Evolutionary conservation across 2,113 vertebrate genomes (phyloP).

Genomic region (Turdus rufiventris): DNA sequence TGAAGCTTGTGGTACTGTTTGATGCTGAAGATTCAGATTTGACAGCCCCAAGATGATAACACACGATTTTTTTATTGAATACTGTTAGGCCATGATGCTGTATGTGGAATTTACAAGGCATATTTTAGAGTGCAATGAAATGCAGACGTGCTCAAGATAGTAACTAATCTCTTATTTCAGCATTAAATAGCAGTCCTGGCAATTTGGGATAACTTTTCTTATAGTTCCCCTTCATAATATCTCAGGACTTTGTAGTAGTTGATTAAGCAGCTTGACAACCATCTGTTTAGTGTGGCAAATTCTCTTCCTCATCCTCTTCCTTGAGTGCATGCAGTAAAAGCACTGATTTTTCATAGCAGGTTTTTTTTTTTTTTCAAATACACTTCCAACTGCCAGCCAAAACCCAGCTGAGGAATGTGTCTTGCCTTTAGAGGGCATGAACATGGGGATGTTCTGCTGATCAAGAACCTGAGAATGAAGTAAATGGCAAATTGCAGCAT

Average conservation of each 20-base stretch:
- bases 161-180: not conserved
- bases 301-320: not conserved
- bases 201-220: not conserved
- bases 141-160: not conserved
- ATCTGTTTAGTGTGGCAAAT: not conserved
- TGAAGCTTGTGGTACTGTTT: not conserved
- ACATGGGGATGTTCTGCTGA: not conserved
- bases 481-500: not conserved
- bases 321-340: not conserved
- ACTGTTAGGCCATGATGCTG: not conserved
- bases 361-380: not conserved
- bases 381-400: not conserved
- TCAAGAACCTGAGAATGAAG: not conserved
- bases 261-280: not conserved
- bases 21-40: not conserved
- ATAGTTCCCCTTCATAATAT: not conserved
- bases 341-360: not conserved
- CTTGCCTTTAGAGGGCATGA: not conserved
- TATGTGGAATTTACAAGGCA: not conserved
- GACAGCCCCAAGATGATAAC: not conserved
- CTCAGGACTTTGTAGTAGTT: not conserved
- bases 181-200: not conserved
- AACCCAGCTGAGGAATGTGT: not conserved
- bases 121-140: conserved; percentile 9
- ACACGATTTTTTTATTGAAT: not conserved